These are phyloP conservation scores for Sericinus montela DNA, from an alignment of 2,888 invertebrate genomes.

Conservation along the genomic window DNA sequence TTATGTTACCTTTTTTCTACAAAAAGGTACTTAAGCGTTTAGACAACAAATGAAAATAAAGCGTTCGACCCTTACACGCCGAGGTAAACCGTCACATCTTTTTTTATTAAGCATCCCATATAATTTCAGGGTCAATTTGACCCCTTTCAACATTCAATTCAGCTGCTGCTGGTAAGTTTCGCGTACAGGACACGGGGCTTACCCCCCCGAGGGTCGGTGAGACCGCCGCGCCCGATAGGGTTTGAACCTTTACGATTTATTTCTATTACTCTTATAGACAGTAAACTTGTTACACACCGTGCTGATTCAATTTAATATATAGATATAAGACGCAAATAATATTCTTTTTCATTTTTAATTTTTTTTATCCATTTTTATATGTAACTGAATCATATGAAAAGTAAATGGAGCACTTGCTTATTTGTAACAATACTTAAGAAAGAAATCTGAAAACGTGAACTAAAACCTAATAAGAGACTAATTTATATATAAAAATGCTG, in stretches of 20 bases:
- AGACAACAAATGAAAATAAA: slow-evolving; percentile 1
- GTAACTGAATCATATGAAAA: too few relatives aligned
- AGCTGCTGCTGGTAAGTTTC: slow-evolving; percentile 31
- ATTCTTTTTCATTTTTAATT: too few relatives aligned
- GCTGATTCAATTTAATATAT: slow-evolving; percentile 1
- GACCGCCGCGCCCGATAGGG: slow-evolving; percentile 26
- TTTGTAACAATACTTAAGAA: too few relatives aligned
- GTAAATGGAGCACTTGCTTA: too few relatives aligned
- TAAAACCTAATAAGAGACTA: too few relatives aligned
- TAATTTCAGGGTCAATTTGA: slow-evolving; percentile 28
- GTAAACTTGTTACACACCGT: slow-evolving; percentile 26
- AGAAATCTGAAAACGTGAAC: too few relatives aligned
- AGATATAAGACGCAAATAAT: too few relatives aligned
- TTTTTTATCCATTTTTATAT: too few relatives aligned
- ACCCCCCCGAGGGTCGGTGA: slow-evolving; percentile 25
- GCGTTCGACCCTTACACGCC: background rate
- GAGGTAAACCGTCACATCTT: slow-evolving; percentile 2
- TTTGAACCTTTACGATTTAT: slow-evolving; percentile 40
- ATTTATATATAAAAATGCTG: too few relatives aligned
- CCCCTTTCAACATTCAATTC: slow-evolving; percentile 47
- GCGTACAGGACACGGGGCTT: slow-evolving; percentile 11
- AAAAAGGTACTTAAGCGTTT: background rate
- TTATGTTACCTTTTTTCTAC: background rate
- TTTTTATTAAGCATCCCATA: slow-evolving; percentile 14
- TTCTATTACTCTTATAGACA: slow-evolving; percentile 42